Evolutionary conservation across 2,797 vertebrate species (phyloP).

Genomic region (Chaunax sp.): DNA sequence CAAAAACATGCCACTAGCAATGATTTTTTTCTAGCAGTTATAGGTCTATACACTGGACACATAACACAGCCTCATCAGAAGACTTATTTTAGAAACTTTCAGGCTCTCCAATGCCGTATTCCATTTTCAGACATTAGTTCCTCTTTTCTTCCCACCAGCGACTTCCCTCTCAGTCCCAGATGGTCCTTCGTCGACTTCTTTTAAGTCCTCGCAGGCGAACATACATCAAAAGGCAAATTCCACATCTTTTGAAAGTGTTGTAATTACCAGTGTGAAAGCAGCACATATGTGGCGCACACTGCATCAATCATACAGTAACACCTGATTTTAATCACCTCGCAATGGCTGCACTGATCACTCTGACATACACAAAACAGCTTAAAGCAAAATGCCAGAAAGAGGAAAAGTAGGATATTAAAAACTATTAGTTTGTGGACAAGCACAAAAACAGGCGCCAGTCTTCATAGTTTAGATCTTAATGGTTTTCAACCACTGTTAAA

Average conservation of each 20-base stretch:
- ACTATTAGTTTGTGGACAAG: not conserved
- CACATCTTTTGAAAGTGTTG: slow-evolving; percentile 77
- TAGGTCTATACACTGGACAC: not conserved
- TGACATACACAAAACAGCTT: slow-evolving; percentile 65
- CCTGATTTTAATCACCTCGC: slow-evolving; percentile 71
- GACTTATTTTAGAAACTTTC: slow-evolving; percentile 5
- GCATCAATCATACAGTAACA: slow-evolving; percentile 69
- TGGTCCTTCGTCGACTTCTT: slow-evolving; percentile 62
- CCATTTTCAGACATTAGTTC: slow-evolving; percentile 37
- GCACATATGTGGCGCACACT: slow-evolving; percentile 75
- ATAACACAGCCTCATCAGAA: slow-evolving; percentile 6
- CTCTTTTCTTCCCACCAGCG: slow-evolving; percentile 22
- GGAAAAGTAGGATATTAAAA: slow-evolving; percentile 37
- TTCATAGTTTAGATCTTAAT: slow-evolving; percentile 7
- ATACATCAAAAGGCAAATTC: slow-evolving; percentile 79
- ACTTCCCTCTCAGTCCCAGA: slow-evolving; percentile 67
- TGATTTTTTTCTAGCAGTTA: slow-evolving; percentile 4
- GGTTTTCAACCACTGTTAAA: slow-evolving; percentile 15
- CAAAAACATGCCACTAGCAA: not conserved
- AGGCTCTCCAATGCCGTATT: slow-evolving; percentile 2
- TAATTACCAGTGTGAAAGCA: slow-evolving; percentile 75
- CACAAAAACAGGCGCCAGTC: not conserved
- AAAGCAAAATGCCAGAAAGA: slow-evolving; percentile 17
- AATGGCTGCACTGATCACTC: slow-evolving; percentile 41
- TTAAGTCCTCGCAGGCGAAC: slow-evolving; percentile 61